Conservation (phyloP, 2,113 vertebrate species). For the Equus przewalskii region DNA sequence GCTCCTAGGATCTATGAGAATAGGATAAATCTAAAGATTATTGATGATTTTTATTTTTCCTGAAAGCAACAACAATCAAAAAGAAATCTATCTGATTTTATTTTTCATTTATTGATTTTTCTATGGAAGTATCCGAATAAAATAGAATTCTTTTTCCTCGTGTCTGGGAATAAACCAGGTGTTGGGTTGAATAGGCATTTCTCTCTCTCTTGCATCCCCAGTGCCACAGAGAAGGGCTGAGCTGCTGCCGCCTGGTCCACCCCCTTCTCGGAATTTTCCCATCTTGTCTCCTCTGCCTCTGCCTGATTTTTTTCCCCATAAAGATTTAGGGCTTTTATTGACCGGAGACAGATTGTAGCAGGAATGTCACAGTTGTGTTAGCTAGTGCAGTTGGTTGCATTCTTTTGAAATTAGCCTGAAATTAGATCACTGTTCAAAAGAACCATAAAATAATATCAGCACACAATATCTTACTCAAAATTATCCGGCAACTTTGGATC, state of each 20-base stretch:
- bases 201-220: background rate
- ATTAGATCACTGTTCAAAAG: background rate
- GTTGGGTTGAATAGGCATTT: background rate
- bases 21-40: background rate
- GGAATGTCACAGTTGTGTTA: conserved; percentile 8
- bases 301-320: background rate
- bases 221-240: background rate
- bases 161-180: background rate
- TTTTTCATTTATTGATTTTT: background rate
- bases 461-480: background rate
- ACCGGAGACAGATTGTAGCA: background rate
- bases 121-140: background rate
- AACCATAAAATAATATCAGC: background rate
- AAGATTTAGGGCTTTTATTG: background rate
- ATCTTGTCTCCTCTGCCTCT: background rate
- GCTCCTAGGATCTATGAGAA: background rate
- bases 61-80: background rate
- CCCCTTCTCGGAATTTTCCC: background rate
- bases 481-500: background rate
- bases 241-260: background rate
- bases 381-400: conserved; percentile 18
- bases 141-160: background rate
- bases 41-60: background rate
- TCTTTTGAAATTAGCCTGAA: conserved; percentile 55
- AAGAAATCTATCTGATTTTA: background rate